Percentiles rank a stretch among this genome's conserved stretches.
Evolutionary conservation across 2,888 invertebrate genomes (phyloP).

Genomic region (Acleris laterana): DNA sequence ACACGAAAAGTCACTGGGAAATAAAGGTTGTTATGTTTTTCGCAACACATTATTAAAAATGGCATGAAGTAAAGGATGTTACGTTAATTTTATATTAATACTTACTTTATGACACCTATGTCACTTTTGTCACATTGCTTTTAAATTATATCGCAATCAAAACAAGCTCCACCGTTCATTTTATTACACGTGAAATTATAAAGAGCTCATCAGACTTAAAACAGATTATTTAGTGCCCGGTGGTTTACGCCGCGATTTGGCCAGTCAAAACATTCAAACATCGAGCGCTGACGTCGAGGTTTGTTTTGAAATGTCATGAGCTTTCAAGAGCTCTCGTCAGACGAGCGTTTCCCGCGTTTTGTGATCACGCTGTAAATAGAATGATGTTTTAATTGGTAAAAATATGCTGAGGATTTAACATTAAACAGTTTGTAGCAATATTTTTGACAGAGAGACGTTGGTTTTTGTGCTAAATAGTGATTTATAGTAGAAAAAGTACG

Average conservation of each 20-base stretch:
- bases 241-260: conserved; percentile 66
- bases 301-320: conserved; percentile 79
- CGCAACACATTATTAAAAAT: background rate
- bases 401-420: conserved; percentile 16
- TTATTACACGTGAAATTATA: conserved; percentile 29
- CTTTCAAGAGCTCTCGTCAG: conserved; percentile 65
- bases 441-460: too few species aligned
- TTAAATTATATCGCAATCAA: background rate
- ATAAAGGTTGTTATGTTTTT: background rate
- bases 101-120: background rate
- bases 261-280: conserved; percentile 77
- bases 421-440: background rate
- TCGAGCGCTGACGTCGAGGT: conserved; percentile 63
- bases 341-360: conserved; percentile 39
- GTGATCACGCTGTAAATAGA: conserved; percentile 33
- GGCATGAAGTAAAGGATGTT: background rate
- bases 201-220: conserved; percentile 37
- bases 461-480: too few species aligned
- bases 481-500: background rate
- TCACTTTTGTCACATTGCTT: background rate
- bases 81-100: background rate
- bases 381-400: conserved; percentile 35
- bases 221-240: conserved; percentile 47
- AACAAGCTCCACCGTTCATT: conserved; percentile 5
- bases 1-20: too few species aligned